Evolutionary conservation across 2,797 vertebrate species (phyloP).

Genomic region (Ambastaia sidthimunki): DNA sequence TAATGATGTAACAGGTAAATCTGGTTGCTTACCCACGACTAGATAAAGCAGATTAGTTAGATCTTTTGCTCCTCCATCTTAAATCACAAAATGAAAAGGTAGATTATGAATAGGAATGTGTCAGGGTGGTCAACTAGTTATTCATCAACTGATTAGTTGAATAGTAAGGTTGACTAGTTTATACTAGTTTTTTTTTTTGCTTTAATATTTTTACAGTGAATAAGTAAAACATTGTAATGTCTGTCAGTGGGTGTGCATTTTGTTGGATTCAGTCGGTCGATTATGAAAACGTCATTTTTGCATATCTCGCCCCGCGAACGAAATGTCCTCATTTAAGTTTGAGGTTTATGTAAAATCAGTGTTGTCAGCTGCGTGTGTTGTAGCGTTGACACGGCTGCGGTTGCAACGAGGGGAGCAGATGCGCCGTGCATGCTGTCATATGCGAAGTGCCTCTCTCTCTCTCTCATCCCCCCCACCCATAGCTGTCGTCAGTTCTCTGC

Average conservation of each 20-base stretch:
- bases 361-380: conserved; percentile 35
- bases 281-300: neutral
- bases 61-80: conserved; percentile 69
- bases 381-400: conserved; percentile 43
- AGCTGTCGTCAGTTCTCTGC: conserved; percentile 46
- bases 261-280: neutral
- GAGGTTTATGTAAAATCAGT: conserved; percentile 54
- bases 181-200: no score
- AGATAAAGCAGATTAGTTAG: conserved; percentile 75
- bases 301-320: neutral
- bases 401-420: conserved; percentile 41
- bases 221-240: neutral
- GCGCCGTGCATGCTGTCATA: conserved; percentile 20
- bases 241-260: neutral
- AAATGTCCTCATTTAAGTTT: conserved; percentile 63
- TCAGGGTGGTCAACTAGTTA: neutral
- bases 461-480: conserved; percentile 26
- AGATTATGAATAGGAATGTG: neutral
- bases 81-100: conserved; percentile 20
- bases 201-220: no score
- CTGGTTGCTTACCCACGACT: conserved; percentile 62
- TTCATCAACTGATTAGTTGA: neutral
- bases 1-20: conserved; percentile 78
- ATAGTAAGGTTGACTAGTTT: neutral
- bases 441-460: conserved; percentile 27